Conservation (phyloP, 2,113 vertebrate species). For the Pleuronectes platessa region DNA sequence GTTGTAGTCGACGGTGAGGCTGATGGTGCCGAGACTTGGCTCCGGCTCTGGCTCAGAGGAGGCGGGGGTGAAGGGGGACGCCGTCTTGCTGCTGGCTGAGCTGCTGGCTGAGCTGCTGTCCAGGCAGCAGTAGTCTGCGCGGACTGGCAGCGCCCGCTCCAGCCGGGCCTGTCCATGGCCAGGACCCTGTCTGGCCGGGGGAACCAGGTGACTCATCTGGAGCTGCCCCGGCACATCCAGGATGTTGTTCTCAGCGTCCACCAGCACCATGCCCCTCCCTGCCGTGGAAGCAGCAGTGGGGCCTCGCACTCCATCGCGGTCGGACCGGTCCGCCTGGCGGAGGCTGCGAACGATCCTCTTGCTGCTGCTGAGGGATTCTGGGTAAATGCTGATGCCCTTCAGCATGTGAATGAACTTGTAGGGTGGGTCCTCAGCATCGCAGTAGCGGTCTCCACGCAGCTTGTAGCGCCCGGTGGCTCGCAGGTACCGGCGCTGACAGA, state of each 20-base stretch:
- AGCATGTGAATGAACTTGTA: slow-evolving; percentile 99
- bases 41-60: slow-evolving; percentile 69
- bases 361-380: slow-evolving; percentile 92
- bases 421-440: slow-evolving; percentile 84
- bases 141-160: slow-evolving; percentile 87
- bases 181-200: slow-evolving; percentile 23
- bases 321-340: slow-evolving; percentile 57
- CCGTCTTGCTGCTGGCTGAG: slow-evolving; percentile 78
- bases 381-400: slow-evolving; percentile 98
- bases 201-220: slow-evolving; percentile 77
- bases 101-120: slow-evolving; percentile 87
- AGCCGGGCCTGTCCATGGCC: slow-evolving; percentile 14
- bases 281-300: not conserved
- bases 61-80: slow-evolving; percentile 87
- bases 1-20: slow-evolving; percentile 96
- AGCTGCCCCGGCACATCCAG: slow-evolving; percentile 74
- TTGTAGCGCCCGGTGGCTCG: slow-evolving; percentile 85
- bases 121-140: slow-evolving; percentile 87
- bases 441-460: slow-evolving; percentile 79
- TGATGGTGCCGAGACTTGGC: slow-evolving; percentile 85
- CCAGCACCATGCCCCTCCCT: slow-evolving; percentile 71
- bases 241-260: slow-evolving; percentile 86
- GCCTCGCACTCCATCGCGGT: slow-evolving; percentile 38
- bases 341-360: slow-evolving; percentile 87
- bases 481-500: slow-evolving; percentile 91